phyloP scores from a whole-genome alignment of 2,888 invertebrate species.

The Fragum sueziense region DNA sequence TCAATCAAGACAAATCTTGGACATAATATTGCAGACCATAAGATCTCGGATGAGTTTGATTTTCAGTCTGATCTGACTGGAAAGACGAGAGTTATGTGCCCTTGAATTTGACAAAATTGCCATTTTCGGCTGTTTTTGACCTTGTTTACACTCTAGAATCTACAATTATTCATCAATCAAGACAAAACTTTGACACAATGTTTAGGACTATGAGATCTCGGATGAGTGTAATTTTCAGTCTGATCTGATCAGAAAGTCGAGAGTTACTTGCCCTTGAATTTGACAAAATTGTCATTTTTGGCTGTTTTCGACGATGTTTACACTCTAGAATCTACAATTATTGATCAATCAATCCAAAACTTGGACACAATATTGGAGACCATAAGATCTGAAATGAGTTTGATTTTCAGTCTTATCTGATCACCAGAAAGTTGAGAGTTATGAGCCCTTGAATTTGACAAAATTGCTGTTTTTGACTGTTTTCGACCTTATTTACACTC shows the following conservation, averaged over 20 bases:
- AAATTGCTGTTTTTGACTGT: neutral
- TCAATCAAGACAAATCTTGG: too few relatives aligned
- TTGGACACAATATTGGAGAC: too few relatives aligned
- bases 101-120: too few relatives aligned
- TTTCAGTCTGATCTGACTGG: too few relatives aligned
- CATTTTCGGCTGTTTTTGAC: too few relatives aligned
- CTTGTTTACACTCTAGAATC: constrained; percentile 3
- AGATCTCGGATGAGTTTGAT: too few relatives aligned
- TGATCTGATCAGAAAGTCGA: neutral
- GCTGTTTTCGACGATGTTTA: neutral
- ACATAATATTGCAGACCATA: too few relatives aligned
- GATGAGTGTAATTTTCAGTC: neutral
- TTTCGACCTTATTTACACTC: neutral
- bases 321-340: neutral
- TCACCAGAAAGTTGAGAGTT: constrained; percentile 1
- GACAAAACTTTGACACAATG: neutral
- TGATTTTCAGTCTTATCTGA: neutral
- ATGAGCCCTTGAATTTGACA: constrained; percentile 6
- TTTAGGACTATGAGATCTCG: neutral
- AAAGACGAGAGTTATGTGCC: too few relatives aligned
- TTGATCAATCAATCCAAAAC: neutral
- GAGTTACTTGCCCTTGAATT: constrained; percentile 4
- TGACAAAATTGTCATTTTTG: neutral
- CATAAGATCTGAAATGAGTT: constrained; percentile 2
- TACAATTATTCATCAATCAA: neutral